Conservation (phyloP, 2,888 invertebrate genomes). For the Spilarctia lutea region DNA sequence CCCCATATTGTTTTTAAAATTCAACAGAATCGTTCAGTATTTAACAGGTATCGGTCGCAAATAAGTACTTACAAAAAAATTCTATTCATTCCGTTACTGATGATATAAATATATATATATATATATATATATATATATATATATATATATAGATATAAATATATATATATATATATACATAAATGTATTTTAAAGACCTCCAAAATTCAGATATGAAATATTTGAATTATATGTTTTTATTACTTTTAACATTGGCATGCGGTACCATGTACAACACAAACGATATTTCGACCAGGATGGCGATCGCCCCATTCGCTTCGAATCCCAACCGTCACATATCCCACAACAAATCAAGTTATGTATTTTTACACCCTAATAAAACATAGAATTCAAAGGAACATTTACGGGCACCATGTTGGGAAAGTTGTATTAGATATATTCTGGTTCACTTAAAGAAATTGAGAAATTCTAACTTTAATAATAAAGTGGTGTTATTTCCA, state of each 20-base stretch:
- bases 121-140: too few relatives aligned
- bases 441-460: slow-evolving; percentile 22
- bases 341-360: neutral
- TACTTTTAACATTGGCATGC: too few relatives aligned
- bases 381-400: neutral
- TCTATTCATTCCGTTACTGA: too few relatives aligned
- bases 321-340: neutral
- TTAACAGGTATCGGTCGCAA: neutral
- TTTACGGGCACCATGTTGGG: neutral
- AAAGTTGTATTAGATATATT: slow-evolving; percentile 15
- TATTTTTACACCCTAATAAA: neutral
- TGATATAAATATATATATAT: too few relatives aligned
- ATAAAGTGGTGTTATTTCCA: slow-evolving; percentile 50
- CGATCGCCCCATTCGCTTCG: neutral
- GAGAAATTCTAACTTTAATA: slow-evolving; percentile 43
- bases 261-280: neutral
- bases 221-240: too few relatives aligned
- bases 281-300: neutral
- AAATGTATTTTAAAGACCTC: too few relatives aligned
- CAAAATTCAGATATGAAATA: too few relatives aligned
- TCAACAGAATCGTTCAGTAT: neutral
- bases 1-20: neutral
- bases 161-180: too few relatives aligned
- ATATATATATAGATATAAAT: too few relatives aligned
- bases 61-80: too few relatives aligned